Conservation (phyloP, 2,797 vertebrate species). For the Rallus crepitans region DNA sequence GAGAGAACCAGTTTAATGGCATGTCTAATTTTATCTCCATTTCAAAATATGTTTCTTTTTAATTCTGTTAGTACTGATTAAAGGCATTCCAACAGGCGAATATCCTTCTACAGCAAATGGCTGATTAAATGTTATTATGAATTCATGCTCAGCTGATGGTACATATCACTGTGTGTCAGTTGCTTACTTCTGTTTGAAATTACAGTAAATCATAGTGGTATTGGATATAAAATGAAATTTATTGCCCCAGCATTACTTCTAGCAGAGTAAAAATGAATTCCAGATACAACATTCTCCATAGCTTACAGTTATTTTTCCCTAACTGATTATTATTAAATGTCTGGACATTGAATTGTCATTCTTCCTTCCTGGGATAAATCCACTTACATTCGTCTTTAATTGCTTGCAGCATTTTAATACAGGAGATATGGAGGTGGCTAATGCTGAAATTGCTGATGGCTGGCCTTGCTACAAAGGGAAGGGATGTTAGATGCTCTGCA, state of each 20-base stretch:
- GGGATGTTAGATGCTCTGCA: not conserved
- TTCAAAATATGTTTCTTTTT: constrained; percentile 17
- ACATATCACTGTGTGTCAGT: not conserved
- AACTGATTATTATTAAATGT: not conserved
- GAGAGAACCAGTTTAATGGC: not conserved
- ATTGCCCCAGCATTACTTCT: not conserved
- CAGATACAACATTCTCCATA: not conserved
- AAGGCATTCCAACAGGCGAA: constrained; percentile 10
- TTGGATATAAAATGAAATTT: not conserved
- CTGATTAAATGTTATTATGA: not conserved
- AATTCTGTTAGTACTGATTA: not conserved
- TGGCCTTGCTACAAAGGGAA: not conserved
- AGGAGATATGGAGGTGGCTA: not conserved
- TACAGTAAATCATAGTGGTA: not conserved
- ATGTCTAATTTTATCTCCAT: not conserved
- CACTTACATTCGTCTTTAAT: not conserved
- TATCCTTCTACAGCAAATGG: not conserved
- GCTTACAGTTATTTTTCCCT: not conserved
- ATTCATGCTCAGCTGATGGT: not conserved
- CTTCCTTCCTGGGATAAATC: not conserved
- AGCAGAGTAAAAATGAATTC: constrained; percentile 3
- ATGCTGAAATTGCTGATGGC: not conserved
- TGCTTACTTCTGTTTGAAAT: constrained; percentile 11
- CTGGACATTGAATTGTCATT: not conserved
- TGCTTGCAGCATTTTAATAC: not conserved